A percentile compares a stretch with the other conserved stretches of the same genome.
Evolutionary conservation across 2,888 invertebrate species (phyloP).

Genomic region (Nesidiocoris tenuis): DNA sequence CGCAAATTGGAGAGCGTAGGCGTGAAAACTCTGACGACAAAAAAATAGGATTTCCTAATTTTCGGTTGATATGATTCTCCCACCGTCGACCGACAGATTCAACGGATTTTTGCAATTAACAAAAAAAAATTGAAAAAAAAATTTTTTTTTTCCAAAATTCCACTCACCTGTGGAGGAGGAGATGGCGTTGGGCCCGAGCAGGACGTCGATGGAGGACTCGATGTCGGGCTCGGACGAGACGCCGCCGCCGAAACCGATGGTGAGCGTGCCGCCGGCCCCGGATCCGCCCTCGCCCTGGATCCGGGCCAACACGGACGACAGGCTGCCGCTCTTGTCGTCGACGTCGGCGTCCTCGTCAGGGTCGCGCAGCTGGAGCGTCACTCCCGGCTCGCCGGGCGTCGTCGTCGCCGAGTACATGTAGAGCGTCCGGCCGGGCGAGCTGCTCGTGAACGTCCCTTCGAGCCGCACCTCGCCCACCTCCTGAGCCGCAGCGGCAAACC

Average conservation of each 20-base stretch:
- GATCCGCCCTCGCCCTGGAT: constrained; percentile 30
- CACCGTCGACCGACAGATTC: too few species aligned
- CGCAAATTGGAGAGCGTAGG: too few species aligned
- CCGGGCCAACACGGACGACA: constrained; percentile 35
- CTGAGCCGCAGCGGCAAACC: constrained; percentile 1
- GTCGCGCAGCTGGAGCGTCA: constrained; percentile 36
- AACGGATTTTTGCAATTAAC: too few species aligned
- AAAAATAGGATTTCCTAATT: too few species aligned
- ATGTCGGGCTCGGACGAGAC: constrained; percentile 6
- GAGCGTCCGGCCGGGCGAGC: constrained; percentile 30
- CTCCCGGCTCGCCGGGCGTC: constrained; percentile 38
- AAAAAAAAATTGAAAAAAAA: too few species aligned
- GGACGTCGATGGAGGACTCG: constrained; percentile 27
- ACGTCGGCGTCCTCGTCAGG: constrained; percentile 23
- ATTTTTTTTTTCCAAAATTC: too few species aligned
- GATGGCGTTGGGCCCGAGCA: constrained; percentile 28
- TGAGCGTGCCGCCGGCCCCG: constrained; percentile 9
- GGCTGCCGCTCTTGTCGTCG: constrained; percentile 29
- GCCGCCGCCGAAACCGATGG: constrained; percentile 26
- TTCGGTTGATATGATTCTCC: too few species aligned
- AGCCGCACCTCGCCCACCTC: constrained; percentile 39
- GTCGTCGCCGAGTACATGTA: constrained; percentile 42
- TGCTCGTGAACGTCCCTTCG: constrained; percentile 35
- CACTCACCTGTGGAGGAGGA: constrained; percentile 29
- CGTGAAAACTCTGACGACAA: too few species aligned